Evolutionary conservation across 2,888 invertebrate species (phyloP), one percentile per base, ranked within the genome.

Genomic region (Callyntrura sp.): DNA sequence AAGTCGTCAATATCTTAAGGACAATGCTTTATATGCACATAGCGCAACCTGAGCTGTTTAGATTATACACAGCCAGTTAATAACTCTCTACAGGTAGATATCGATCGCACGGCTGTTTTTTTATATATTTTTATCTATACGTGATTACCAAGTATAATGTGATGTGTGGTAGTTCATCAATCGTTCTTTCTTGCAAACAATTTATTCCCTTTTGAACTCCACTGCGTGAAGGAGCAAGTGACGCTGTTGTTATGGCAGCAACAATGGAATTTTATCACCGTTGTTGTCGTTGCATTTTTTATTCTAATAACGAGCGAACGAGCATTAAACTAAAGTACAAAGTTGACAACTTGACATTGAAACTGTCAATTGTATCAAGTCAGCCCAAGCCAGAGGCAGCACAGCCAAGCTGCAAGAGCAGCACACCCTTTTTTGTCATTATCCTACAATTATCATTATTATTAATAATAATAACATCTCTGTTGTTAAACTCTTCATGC

Each of bases 271-370:
- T 35, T 57, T 51, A 76, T 55, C 25, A 55, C 76, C 51, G 76
- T 76, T 76, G 76, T 76, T 55, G 76, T 35, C 35, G 35, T 35
- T 35, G 43, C 25, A 28, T 55, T 76, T 76, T 76, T 76, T 76
- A 48, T 55, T 55, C 76, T 11, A 43, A 17, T 62, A 23, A 82
- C 25, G 11, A 82, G 65, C 35, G 65, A 82, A 45, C 57, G 35
- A 55, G 9, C 35, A 12, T 55, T 17, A 25, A 55, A 23, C 43
- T 79, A 62, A n/a, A 43, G 25, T 55, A 76, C 51, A 76, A 76
- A 60, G 79, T 82, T 87, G 85, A 83, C 88, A 51, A 88, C 76
- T 60, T 84, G 88, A 89, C 89, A 89, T 89, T 89, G 89, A 85
- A 89, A 65, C 79, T 89, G 89, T 89, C 89, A 89, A 79, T 89